These are phyloP conservation scores for Tetranychus truncatus DNA, from an alignment of 2,888 invertebrate species.

Conservation along the genomic window DNA sequence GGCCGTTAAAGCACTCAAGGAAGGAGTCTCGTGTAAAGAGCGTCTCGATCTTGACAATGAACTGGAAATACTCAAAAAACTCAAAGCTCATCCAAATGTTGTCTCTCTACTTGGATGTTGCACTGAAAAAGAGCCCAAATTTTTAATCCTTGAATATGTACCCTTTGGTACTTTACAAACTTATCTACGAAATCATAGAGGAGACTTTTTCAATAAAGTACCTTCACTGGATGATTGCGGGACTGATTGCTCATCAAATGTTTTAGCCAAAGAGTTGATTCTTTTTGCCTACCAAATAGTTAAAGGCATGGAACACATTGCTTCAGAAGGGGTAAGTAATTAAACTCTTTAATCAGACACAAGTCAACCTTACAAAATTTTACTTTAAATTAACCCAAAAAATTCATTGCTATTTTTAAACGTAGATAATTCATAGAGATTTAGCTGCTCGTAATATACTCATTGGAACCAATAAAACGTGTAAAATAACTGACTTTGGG, in stretches of 20 bases:
- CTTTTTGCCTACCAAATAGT: slow-evolving; percentile 64
- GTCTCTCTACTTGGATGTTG: slow-evolving; percentile 63
- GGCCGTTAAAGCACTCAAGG: slow-evolving; percentile 63
- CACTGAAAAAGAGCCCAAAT: slow-evolving; percentile 60
- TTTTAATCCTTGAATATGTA: slow-evolving; percentile 66
- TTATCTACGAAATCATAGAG: slow-evolving; percentile 46
- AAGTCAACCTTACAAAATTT: neutral
- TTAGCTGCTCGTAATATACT: slow-evolving; percentile 62
- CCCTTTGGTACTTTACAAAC: slow-evolving; percentile 62
- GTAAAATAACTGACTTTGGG: slow-evolving; percentile 73
- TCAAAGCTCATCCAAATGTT: slow-evolving; percentile 62
- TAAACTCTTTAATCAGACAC: neutral
- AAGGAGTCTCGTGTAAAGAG: slow-evolving; percentile 55
- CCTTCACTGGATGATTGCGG: too few relatives aligned
- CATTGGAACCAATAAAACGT: slow-evolving; percentile 63
- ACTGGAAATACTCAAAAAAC: slow-evolving; percentile 58
- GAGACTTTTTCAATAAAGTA: slow-evolving; percentile 44
- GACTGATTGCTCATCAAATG: slow-evolving; percentile 23
- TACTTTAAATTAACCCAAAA: neutral
- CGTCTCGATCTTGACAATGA: slow-evolving; percentile 54
- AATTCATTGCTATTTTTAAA: neutral
- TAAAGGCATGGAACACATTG: slow-evolving; percentile 64
- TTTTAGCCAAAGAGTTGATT: slow-evolving; percentile 53
- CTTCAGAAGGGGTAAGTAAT: slow-evolving; percentile 50
- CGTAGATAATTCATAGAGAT: slow-evolving; percentile 63